phyloP scores from a whole-genome alignment of 2,888 invertebrate genomes.

The Xestia rhomboidea region DNA sequence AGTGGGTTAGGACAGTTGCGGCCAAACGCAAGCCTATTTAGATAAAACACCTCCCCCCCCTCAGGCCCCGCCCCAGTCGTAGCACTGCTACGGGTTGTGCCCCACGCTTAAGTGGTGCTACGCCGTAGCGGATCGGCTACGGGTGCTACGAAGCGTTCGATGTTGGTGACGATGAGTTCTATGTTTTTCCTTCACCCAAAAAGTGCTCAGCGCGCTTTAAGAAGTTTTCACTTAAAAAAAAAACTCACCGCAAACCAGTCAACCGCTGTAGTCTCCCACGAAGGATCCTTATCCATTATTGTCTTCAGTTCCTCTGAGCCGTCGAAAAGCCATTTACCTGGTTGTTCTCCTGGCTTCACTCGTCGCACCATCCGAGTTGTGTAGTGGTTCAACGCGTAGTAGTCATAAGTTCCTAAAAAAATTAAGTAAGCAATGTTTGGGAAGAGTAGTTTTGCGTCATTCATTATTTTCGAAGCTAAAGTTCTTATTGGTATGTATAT shows the following conservation, averaged over 20 bases:
- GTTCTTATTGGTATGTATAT: not conserved
- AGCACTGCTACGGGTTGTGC: too few species aligned
- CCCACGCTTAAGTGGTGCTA: too few species aligned
- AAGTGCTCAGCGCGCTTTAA: too few species aligned
- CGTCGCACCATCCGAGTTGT: constrained; percentile 71
- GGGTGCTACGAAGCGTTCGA: too few species aligned
- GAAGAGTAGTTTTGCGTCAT: not conserved
- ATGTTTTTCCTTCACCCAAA: too few species aligned
- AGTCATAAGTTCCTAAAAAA: constrained; percentile 81
- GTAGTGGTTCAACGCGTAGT: constrained; percentile 89
- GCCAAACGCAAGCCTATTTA: too few species aligned
- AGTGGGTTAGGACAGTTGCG: too few species aligned
- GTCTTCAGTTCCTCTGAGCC: constrained; percentile 66
- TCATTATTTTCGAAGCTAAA: not conserved
- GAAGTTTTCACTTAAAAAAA: not conserved
- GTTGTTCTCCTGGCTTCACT: constrained; percentile 53
- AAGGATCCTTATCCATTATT: constrained; percentile 45
- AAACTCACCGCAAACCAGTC: constrained; percentile 67
- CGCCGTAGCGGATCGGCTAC: too few species aligned
- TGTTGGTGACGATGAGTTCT: too few species aligned
- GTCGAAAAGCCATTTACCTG: constrained; percentile 66
- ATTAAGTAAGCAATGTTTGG: not conserved
- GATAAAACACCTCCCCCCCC: too few species aligned
- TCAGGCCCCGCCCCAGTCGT: too few species aligned
- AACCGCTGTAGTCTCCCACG: constrained; percentile 56